Evolutionary conservation across 2,113 vertebrate genomes (phyloP).

Genomic region (Fukomys damarensis): DNA sequence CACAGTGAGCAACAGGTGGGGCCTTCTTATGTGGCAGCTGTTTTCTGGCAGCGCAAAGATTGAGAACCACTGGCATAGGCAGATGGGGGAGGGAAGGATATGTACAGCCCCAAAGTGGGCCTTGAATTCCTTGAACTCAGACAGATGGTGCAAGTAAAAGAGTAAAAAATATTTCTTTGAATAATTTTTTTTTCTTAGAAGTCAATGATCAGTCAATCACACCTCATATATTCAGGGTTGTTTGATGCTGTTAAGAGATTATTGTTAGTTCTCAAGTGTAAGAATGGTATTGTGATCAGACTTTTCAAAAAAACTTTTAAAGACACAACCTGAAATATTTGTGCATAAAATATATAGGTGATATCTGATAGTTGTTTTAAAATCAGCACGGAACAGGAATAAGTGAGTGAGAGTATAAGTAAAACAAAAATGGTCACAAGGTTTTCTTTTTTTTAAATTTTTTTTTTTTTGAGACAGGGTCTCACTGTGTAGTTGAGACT

Average conservation of each 20-base stretch:
- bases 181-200: background rate
- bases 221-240: background rate
- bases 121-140: background rate
- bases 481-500: too few relatives aligned
- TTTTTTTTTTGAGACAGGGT: too few relatives aligned
- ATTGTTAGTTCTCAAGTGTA: background rate
- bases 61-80: background rate
- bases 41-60: background rate
- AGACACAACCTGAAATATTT: slow-evolving; percentile 18
- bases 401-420: background rate
- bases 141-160: background rate
- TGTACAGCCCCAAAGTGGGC: background rate
- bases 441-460: too few relatives aligned
- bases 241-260: background rate
- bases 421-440: background rate
- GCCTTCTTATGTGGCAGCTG: too few relatives aligned
- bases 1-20: too few relatives aligned
- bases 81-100: background rate
- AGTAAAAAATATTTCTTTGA: background rate
- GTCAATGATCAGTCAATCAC: background rate
- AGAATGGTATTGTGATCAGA: background rate
- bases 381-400: background rate
- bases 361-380: background rate
- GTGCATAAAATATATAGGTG: background rate
- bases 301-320: background rate